phyloP scores from a whole-genome alignment of 1,140 invertebrate genomes.

The Telenomus remus region DNA sequence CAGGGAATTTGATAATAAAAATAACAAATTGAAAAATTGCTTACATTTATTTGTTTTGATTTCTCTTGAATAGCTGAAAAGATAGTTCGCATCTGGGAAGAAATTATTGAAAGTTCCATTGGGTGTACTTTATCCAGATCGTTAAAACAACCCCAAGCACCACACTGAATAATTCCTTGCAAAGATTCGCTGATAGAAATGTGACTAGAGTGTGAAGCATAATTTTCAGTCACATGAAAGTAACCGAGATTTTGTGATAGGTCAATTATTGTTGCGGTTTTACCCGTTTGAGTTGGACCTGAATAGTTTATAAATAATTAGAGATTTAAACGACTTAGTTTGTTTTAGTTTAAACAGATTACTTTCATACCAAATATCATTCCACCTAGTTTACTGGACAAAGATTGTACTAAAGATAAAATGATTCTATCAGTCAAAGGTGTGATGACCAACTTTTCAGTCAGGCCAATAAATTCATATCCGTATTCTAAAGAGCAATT shows the following conservation, averaged over 20 bases:
- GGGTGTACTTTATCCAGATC: conserved; percentile 94
- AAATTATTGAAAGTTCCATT: conserved; percentile 92
- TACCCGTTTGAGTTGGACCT: conserved; percentile 88
- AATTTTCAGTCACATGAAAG: conserved; percentile 92
- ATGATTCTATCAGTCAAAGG: conserved; percentile 94
- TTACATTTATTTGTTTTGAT: conserved; percentile 58
- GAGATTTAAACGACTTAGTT: not conserved
- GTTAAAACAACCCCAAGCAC: conserved; percentile 93
- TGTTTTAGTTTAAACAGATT: too few relatives aligned
- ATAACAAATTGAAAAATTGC: conserved; percentile 1
- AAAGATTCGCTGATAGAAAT: conserved; percentile 89
- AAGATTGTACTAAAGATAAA: conserved; percentile 91
- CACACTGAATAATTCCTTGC: conserved; percentile 83
- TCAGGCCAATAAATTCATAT: conserved; percentile 95
- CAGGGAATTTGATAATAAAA: not conserved
- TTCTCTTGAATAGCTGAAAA: conserved; percentile 86
- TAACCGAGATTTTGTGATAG: conserved; percentile 90
- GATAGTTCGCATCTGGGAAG: conserved; percentile 91
- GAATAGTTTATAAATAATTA: conserved; percentile 2
- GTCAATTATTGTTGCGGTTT: conserved; percentile 94
- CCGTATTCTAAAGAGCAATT: conserved; percentile 91
- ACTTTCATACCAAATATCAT: not conserved
- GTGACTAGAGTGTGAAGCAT: conserved; percentile 93
- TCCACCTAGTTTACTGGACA: conserved; percentile 88
- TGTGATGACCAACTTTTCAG: conserved; percentile 91